Evolutionary conservation across 2,888 invertebrate species (phyloP).

Genomic region (Cryptus armator): DNA sequence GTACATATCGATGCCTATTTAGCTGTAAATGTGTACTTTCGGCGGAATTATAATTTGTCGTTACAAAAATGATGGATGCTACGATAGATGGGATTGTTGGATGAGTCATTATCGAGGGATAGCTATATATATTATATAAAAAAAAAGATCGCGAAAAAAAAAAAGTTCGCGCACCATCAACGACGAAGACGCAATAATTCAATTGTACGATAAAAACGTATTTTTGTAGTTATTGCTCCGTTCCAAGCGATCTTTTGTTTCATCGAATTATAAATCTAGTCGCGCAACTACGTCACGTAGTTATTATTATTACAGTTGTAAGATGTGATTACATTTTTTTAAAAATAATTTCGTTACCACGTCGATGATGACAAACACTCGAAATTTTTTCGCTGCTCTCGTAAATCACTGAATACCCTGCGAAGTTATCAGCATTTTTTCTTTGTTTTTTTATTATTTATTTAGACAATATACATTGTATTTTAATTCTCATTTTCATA

Average conservation of each 20-base stretch:
- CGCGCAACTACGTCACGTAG: conserved; percentile 61
- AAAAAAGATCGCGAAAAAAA: background rate
- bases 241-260: conserved; percentile 51
- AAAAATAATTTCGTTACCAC: conserved; percentile 28
- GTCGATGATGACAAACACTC: background rate
- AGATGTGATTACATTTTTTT: conserved; percentile 48
- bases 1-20: conserved; percentile 71
- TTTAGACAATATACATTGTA: conserved; percentile 60
- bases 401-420: conserved; percentile 19
- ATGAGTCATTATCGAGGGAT: conserved; percentile 26
- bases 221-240: conserved; percentile 30
- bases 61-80: background rate
- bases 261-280: conserved; percentile 69
- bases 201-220: conserved; percentile 38
- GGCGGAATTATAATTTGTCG: conserved; percentile 30
- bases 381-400: conserved; percentile 17
- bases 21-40: conserved; percentile 63
- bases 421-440: conserved; percentile 44
- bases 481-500: conserved; percentile 53
- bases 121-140: conserved; percentile 3
- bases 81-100: conserved; percentile 27
- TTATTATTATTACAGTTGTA: conserved; percentile 47
- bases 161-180: conserved; percentile 34
- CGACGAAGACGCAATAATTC: conserved; percentile 28
- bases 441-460: conserved; percentile 49